Evolutionary conservation across 2,113 vertebrate genomes (phyloP), one percentile per base, ranked within the genome.

Genomic region (Sclerurus mexicanus): DNA sequence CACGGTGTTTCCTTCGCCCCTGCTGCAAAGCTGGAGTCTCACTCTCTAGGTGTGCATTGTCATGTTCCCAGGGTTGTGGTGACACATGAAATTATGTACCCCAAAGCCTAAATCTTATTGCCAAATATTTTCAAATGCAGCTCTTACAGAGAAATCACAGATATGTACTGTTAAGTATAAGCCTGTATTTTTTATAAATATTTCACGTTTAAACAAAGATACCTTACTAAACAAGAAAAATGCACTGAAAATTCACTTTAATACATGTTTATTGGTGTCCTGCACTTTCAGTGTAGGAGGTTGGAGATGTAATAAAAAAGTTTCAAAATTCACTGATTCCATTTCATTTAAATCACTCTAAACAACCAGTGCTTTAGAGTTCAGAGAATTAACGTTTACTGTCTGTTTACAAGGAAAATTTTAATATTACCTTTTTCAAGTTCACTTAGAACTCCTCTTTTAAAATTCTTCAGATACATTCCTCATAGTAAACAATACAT

Each of bases 401-500:
- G 85, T 88, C 94, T 21, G 10, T 93, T 63, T 95, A 94, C 73
- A 87, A 93, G 97, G 88, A 87, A 95, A 97, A 93, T 73, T 97
- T 97, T 97, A 96, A 83, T 75, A 93, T 97, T 84, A 95, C 59
- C n/a, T 71, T 92, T 96, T 85, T 46, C 2, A 47, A 96, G 95
- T 92, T 86, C 33, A 27, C 50, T 95, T 94, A 96, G 94, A 80
- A 96, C 90, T 94, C 92, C 87, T 95, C 63, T 90, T 96, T 98
- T 96, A 97, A 97, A 96, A 97, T 96, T 97, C 82, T 90, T 95
- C 95, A 97, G 96, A 97, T 97, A 98, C 97, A 98, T 97, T 98
- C 97, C 95, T 96, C 96, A 91, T 87, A 97, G 98, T 98, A 98
- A 98, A 98, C 98, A 98, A 90, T 97, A 95, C 86, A 95, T 98